Base-by-base conservation (phyloP, 2,888 invertebrate species). In the Trisateles emortualis region DNA sequence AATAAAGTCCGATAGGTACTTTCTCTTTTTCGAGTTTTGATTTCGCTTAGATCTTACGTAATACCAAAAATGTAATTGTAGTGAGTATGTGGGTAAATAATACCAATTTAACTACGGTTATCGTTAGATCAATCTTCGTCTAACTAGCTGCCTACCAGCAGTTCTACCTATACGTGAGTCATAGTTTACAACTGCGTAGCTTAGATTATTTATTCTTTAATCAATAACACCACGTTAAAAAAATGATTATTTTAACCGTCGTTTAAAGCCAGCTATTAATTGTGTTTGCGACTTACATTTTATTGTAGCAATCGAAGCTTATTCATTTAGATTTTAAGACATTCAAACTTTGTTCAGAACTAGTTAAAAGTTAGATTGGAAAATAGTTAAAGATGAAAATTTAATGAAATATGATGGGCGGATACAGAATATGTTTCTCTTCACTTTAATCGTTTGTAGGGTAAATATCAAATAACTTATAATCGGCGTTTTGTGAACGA, bases 1-100 rank as follows among this genome's bases (percentile, higher is more conserved):
- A 75, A 82, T 76, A 70, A 68, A 70, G 72, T 68, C 78, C 70
- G 66, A 71, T 72, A 81, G 87, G 70, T 73, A 81, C 87, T 89
- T 89, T 89, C 88, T 78, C 84, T 83, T 80, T 54, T 77, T 80
- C 62, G 58, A 74, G 65, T 83, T 81, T 80, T 72, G 67, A 66
- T 69, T 72, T 67, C 73, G 70, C 47, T 57, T 55, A 56, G 57
- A 38, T 51, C 50, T 78, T 77, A 62, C 66, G 68, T 65, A 77
- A 77, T 67, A 30, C 63, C 59, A 72, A 72, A 73, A 75, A 67
- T 49, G 54, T 56, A 57, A 62, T 59, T 59, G 44, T 45, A 39
- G 50, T 54, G 43, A 6, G 50, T 56, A 54, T 60, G 50, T 56
- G 43, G 10, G 50, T 55, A 55, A 62, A 58, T 69, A 68, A 69